Evolutionary conservation across 2,888 invertebrate genomes (phyloP).

Genomic region (Dolichopus griseipennis): DNA sequence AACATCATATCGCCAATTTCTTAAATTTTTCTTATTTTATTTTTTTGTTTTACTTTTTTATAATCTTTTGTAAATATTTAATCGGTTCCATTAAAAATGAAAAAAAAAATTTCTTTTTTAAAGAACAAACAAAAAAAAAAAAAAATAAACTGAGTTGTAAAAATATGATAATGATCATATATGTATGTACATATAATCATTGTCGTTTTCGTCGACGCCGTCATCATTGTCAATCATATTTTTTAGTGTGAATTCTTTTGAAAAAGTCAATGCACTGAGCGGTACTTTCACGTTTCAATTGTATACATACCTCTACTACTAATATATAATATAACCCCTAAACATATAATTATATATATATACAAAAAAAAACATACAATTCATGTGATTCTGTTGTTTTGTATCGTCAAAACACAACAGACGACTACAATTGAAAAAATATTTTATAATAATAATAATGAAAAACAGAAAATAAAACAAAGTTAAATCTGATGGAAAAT

Average conservation of each 20-base stretch:
- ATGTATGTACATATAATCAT: neutral
- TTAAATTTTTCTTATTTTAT: too few species aligned
- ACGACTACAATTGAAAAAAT: too few species aligned
- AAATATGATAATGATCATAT: too few species aligned
- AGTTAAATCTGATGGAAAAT: too few species aligned
- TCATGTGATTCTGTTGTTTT: too few species aligned
- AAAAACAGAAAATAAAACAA: too few species aligned
- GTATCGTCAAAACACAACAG: too few species aligned
- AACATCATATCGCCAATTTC: too few species aligned
- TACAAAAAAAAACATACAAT: neutral
- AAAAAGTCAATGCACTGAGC: constrained; percentile 19
- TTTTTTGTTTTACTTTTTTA: neutral
- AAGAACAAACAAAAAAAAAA: neutral
- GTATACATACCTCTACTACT: neutral
- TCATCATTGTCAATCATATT: neutral
- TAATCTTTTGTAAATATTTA: neutral
- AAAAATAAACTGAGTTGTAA: too few species aligned
- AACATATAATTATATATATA: too few species aligned
- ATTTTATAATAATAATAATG: too few species aligned
- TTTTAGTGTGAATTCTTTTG: constrained; percentile 1
- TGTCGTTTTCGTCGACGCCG: neutral
- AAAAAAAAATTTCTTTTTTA: neutral
- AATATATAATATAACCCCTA: too few species aligned
- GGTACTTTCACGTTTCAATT: constrained; percentile 14
- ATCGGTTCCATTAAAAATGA: neutral